Evolutionary conservation across 1,140 invertebrate genomes (phyloP).

Genomic region (Hesperophylax magnus): DNA sequence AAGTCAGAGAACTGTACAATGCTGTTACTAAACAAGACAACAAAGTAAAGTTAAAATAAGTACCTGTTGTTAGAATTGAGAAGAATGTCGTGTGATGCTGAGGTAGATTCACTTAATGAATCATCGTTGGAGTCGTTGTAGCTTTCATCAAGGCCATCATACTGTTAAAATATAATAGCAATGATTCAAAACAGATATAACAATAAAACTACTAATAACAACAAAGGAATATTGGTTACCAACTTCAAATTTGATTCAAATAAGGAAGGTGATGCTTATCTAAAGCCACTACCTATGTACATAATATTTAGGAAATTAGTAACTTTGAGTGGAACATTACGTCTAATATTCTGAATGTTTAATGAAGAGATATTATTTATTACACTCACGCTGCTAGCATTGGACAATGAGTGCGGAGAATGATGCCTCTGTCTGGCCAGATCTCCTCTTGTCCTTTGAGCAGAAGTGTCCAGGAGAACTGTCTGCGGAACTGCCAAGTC

Average conservation of each 20-base stretch:
- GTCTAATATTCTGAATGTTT: too few species aligned
- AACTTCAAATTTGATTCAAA: too few species aligned
- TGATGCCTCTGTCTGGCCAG: constrained; percentile 75
- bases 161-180: constrained; percentile 64
- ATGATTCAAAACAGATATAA: constrained; percentile 6
- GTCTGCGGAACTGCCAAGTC: constrained; percentile 87
- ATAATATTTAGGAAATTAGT: too few species aligned
- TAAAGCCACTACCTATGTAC: too few species aligned
- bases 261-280: too few species aligned
- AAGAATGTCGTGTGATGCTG: constrained; percentile 64
- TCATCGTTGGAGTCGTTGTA: constrained; percentile 80
- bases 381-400: constrained; percentile 77
- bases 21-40: too few species aligned
- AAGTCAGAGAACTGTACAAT: too few species aligned
- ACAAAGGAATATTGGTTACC: too few species aligned
- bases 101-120: constrained; percentile 72
- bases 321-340: too few species aligned
- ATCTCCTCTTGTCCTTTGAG: constrained; percentile 90
- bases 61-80: constrained; percentile 56
- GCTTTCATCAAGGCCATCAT: constrained; percentile 80
- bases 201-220: too few species aligned
- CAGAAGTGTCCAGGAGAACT: constrained; percentile 88
- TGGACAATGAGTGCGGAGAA: constrained; percentile 72
- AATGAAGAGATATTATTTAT: neutral
- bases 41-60: too few species aligned